Conservation (phyloP, 2,113 vertebrate genomes). For the Poecile atricapillus region DNA sequence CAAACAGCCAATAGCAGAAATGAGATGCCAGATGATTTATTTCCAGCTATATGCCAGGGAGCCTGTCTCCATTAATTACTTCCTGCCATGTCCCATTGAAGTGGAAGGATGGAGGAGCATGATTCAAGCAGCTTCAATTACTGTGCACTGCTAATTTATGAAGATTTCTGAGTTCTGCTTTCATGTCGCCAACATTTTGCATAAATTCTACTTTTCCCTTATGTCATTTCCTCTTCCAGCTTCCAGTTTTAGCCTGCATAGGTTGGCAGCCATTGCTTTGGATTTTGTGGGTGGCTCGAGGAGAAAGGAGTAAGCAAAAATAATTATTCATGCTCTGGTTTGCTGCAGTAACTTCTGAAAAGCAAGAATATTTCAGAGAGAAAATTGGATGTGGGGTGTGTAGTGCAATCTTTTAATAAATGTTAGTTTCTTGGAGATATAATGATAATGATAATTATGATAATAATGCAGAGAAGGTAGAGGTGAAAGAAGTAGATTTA, state of each 20-base stretch:
- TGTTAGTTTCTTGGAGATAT: background rate
- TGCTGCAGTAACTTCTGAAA: background rate
- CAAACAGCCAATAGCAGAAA: background rate
- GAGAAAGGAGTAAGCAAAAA: background rate
- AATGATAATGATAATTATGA: background rate
- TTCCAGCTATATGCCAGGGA: background rate
- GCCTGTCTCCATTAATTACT: conserved; percentile 3
- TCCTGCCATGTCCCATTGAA: background rate
- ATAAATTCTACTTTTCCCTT: background rate
- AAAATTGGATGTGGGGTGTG: background rate
- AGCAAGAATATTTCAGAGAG: background rate
- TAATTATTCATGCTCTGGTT: background rate
- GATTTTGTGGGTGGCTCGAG: background rate
- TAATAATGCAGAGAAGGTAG: background rate
- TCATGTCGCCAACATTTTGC: background rate
- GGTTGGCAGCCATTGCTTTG: background rate
- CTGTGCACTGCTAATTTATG: background rate
- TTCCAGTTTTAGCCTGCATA: background rate
- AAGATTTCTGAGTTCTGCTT: background rate
- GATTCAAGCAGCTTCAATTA: background rate
- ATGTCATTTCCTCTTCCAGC: background rate
- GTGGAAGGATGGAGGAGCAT: background rate
- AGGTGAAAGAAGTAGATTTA: background rate
- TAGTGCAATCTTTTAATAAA: background rate
- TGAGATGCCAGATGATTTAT: background rate